Evolutionary conservation across 1,140 invertebrate genomes (phyloP), one percentile per base, ranked within the genome.

Genomic region (Platyscapa corneri): DNA sequence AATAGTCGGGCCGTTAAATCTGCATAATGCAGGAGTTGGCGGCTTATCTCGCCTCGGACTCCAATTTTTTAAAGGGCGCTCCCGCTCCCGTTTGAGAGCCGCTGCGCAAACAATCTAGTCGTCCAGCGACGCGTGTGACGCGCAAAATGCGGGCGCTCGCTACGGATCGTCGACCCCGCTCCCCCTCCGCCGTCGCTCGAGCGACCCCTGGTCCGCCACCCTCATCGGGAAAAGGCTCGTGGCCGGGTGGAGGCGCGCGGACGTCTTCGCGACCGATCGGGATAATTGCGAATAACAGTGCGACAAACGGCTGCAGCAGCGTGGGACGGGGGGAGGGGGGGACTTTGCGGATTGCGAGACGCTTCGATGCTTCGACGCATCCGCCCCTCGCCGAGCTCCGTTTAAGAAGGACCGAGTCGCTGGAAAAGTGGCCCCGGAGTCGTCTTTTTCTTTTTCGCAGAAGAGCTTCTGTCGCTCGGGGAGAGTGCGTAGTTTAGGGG

Each of bases 71-170:
- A 46, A n/a, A 42, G 18, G 70, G 70, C 49, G 16, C 49, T 14
- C 49, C 49, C 49, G 56, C 27, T 60, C 23, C 20, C 70, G 91
- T 93, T 93, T 93, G 93, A 93, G 92, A 93, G 92, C 93, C 93
- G 91, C 92, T 93, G 93, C 20, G 85, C 92, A 93, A 93, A 93
- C 93, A 93, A 93, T 93, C 93, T 93, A 93, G 92, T 92, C 89
- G 92, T 84, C 88, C 93, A 93, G 91, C 93, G 93, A 93, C 92
- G 93, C 93, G 92, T 93, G 89, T 93, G 92, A 93, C 93, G 92
- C 90, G 93, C 93, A 93, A 93, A 93, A 93, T 93, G 92, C 92
- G 93, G 93, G 92, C 88, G 90, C 89, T 6, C 16, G 89, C 86
- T 89, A 78, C 75, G 2, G 91, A 91, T 89, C 91, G 90, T 30